phyloP scores from a whole-genome alignment of 1,140 invertebrate genomes.

The Drosophila suzukii region DNA sequence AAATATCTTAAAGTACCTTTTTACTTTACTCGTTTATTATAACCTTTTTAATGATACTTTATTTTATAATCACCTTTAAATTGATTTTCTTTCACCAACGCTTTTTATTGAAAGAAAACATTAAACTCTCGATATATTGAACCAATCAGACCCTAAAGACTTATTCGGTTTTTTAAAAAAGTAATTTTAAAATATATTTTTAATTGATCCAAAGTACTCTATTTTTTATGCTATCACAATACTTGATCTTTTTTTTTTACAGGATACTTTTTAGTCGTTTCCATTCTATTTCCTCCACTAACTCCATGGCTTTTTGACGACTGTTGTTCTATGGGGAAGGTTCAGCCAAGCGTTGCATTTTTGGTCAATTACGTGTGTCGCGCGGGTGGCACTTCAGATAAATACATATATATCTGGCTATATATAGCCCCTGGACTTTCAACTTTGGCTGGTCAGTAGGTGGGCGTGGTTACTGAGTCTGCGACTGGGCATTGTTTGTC shows the following conservation, averaged over 20 bases:
- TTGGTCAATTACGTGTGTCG: constrained; percentile 78
- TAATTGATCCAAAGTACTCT: no score
- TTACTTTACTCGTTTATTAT: background rate
- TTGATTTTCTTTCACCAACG: background rate
- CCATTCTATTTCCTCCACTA: background rate
- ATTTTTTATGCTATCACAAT: no score
- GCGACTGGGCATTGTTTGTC: constrained; percentile 52
- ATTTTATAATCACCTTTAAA: background rate
- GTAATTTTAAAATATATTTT: background rate
- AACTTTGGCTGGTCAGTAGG: constrained; percentile 42
- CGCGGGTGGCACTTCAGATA: constrained; percentile 54
- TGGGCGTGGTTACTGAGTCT: constrained; percentile 46
- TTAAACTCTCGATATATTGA: background rate
- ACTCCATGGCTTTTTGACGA: constrained; percentile 10
- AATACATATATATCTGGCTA: constrained; percentile 2
- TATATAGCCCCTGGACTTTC: constrained; percentile 23
- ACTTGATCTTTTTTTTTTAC: no score
- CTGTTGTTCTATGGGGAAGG: constrained; percentile 40
- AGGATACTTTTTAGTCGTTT: background rate
- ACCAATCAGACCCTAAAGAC: background rate
- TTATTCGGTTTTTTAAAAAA: no score
- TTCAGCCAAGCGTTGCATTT: constrained; percentile 71
- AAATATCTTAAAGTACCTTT: background rate
- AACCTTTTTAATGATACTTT: background rate
- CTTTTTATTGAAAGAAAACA: background rate